Base-by-base conservation (phyloP, 2,888 invertebrate species). In the Dolichomitus sp. region DNA sequence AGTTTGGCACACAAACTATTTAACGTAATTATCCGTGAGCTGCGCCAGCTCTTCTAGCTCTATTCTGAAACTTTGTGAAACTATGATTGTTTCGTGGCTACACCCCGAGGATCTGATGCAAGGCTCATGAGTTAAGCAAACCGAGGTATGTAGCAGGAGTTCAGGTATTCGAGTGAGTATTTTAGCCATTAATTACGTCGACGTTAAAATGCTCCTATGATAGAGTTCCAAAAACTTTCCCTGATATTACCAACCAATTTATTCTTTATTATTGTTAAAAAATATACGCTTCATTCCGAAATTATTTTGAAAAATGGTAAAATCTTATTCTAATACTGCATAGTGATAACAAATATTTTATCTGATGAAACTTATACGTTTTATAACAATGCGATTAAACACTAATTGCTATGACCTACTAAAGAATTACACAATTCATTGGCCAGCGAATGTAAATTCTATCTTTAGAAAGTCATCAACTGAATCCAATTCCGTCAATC, bases 1-100 rank as follows among this genome's bases (percentile, higher is more conserved):
- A 63, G 45, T 69, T 63, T 57, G 83, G 73, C 70, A 79, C 79
- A 84, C 85, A 85, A 90, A 90, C 90, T 88, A 89, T 89, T 88
- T 85, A 85, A 86, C 85, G 81, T 84, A 87, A 90, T 90, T 89
- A 89, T 85, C 84, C 72, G 23, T 17, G 50, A 14, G 54, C 4
- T 54, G n/a, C 33, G n/a, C 30, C 14, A 11, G n/a, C 48, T 23
- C 19, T 33, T 27, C 61, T 23, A 7, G 14, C 2, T 33, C 11
- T 30, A 19, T n/a, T 23, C 27, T 6, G 27, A 74, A 80, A 74
- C 69, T 69, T 69, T 12, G 17, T 14, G 33, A 17, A 63, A 61
- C 40, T 37, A 19, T 68, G 69, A 75, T 75, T 80, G 37, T 63
- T 77, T 54, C 59, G 42, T 23, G 65, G 19, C 23, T 19, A 73